Evolutionary conservation across 2,113 vertebrate species (phyloP).

Genomic region (Tetraodon nigroviridis): DNA sequence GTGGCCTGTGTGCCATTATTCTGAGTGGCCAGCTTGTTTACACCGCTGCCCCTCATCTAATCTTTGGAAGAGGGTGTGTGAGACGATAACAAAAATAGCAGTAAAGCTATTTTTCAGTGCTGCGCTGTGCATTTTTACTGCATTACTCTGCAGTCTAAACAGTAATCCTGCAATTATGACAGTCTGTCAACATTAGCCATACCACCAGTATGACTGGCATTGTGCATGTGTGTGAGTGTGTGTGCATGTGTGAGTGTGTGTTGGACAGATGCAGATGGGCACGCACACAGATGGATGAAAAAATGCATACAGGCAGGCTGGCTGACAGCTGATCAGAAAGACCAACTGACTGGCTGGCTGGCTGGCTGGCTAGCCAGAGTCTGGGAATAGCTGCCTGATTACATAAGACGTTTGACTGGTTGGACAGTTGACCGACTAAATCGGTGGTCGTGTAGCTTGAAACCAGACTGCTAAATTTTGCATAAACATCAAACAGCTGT

Average conservation of each 20-base stretch:
- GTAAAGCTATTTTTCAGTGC: slow-evolving; percentile 1
- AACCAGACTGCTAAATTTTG: slow-evolving; percentile 36
- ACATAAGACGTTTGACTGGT: slow-evolving; percentile 45
- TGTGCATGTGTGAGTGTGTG: background rate
- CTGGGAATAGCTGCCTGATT: slow-evolving; percentile 44
- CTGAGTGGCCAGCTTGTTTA: slow-evolving; percentile 5
- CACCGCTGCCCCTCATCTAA: background rate
- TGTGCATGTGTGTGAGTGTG: slow-evolving; percentile 6
- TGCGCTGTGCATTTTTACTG: slow-evolving; percentile 6
- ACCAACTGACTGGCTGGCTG: slow-evolving; percentile 21
- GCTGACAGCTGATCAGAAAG: slow-evolving; percentile 37
- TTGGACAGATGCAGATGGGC: slow-evolving; percentile 40
- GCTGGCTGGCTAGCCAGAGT: slow-evolving; percentile 5
- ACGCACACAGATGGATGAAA: slow-evolving; percentile 50
- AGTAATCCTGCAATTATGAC: slow-evolving; percentile 11
- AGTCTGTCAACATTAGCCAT: slow-evolving; percentile 29
- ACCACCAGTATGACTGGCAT: slow-evolving; percentile 21
- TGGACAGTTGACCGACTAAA: slow-evolving; percentile 42
- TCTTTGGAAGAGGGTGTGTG: slow-evolving; percentile 1
- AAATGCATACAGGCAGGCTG: slow-evolving; percentile 35
- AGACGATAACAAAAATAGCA: slow-evolving; percentile 12
- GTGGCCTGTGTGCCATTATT: slow-evolving; percentile 7
- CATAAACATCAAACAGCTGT: slow-evolving; percentile 49
- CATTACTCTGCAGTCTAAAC: slow-evolving; percentile 18
- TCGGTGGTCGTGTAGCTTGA: slow-evolving; percentile 38